Base-by-base conservation (phyloP, 2,797 vertebrate species). In the Dicrostonyx torquatus region DNA sequence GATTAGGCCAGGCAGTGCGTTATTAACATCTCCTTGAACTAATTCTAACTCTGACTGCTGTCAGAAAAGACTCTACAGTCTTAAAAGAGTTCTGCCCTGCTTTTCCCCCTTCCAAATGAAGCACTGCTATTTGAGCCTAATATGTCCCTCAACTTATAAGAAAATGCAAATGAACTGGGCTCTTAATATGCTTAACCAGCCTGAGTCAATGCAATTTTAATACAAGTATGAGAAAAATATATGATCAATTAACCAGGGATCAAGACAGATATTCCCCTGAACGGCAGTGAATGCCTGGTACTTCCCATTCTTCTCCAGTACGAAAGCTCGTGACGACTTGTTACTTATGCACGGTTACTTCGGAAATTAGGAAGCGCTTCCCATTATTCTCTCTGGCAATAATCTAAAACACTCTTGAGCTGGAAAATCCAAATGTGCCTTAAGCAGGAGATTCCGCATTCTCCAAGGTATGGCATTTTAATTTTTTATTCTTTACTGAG, bases 1-100 rank as follows among this genome's bases (percentile, higher is more conserved):
- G 98, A 99, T 99, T 99, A 99, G 98, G 98, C 98, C 97, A 98
- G 98, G 97, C 98, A 98, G 97, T 98, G 98, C 98, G 98, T 98
- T 99, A 99, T 98, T 99, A 99, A 99, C 98, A 99, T 99, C 98
- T 99, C 98, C 98, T 98, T 99, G 98, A 99, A 98, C 98, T 99
- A 99, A 99, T 99, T 99, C 98, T 98, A 98, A 99, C 98, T 98
- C 98, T 98, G 98, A 98, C 98, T 98, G 98, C 98, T 98, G 98
- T 99, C 98, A 99, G 97, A 97, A 98, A 98, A 98, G 98, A 98
- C 98, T 98, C 98, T 94, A 98, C 97, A 97, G 98, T 98, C 98
- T 98, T 98, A 82, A 66, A 96, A 97, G 89, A 82, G 26, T 97
- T 97, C 92, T 98, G 97, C 97, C 97, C 97, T 97, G 97, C 95